Percentiles rank a stretch among this genome's conserved stretches.
Evolutionary conservation across 2,797 vertebrate species (phyloP).

Genomic region (Psittacula derbiana): DNA sequence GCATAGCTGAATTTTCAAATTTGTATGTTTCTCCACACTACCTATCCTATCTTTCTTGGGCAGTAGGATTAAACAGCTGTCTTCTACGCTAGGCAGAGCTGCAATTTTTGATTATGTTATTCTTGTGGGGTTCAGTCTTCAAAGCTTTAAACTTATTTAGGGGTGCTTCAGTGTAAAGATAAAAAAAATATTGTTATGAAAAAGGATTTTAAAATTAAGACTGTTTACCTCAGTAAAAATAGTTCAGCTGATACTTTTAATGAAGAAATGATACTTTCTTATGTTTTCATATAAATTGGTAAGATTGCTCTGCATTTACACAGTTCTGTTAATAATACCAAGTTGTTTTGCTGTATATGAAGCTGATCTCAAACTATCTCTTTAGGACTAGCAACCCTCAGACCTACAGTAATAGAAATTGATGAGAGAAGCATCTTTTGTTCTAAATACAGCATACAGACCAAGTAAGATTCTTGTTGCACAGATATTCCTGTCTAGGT

Average conservation of each 20-base stretch:
- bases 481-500: not conserved
- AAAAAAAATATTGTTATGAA: not conserved
- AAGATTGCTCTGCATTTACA: not conserved
- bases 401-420: not conserved
- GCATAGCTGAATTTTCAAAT: not conserved
- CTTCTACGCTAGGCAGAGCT: not conserved
- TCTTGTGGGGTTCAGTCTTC: not conserved
- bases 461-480: not conserved
- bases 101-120: not conserved
- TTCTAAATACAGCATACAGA: not conserved
- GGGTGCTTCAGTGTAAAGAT: not conserved
- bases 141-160: not conserved
- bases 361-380: not conserved
- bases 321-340: not conserved
- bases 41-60: not conserved
- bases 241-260: not conserved
- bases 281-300: not conserved
- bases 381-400: not conserved
- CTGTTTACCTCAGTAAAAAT: not conserved
- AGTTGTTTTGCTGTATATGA: not conserved
- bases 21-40: not conserved
- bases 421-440: not conserved
- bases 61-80: not conserved
- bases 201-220: not conserved
- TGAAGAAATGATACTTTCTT: not conserved